Evolutionary conservation across 2,113 vertebrate species (phyloP).

Genomic region (Apteryx mantelli): DNA sequence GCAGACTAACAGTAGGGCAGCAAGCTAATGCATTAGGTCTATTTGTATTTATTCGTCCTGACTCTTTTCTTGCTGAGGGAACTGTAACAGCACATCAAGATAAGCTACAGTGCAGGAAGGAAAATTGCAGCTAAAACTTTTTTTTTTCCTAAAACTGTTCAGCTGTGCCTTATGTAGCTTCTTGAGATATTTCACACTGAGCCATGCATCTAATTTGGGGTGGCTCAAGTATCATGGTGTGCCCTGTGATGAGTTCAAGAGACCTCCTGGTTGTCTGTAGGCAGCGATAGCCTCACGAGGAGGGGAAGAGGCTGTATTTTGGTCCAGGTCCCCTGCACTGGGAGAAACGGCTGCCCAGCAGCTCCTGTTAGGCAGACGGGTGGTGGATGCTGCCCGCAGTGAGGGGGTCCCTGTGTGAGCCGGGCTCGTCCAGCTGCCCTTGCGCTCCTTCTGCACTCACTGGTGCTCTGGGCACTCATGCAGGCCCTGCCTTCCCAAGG

Average conservation of each 20-base stretch:
- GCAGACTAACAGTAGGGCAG: background rate
- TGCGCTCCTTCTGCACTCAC: background rate
- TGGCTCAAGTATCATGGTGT: background rate
- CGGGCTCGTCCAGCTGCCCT: background rate
- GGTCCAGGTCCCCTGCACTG: background rate
- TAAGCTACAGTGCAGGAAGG: fast-evolving
- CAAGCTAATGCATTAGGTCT: background rate
- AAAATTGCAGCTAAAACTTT: background rate
- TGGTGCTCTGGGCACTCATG: background rate
- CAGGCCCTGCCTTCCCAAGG: background rate
- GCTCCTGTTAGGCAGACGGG: fast-evolving
- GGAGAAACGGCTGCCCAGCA: background rate
- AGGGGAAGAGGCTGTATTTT: background rate
- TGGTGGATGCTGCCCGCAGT: background rate
- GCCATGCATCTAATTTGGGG: background rate
- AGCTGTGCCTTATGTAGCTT: background rate
- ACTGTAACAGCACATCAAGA: background rate
- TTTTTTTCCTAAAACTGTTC: background rate
- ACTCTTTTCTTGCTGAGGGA: background rate
- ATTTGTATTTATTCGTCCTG: background rate
- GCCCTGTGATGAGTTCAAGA: background rate
- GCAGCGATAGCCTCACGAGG: fast-evolving
- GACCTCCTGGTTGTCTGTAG: background rate
- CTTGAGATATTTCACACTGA: background rate
- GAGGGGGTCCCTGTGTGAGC: fast-evolving